phyloP scores from a whole-genome alignment of 2,888 invertebrate species.

The Troides helena region DNA sequence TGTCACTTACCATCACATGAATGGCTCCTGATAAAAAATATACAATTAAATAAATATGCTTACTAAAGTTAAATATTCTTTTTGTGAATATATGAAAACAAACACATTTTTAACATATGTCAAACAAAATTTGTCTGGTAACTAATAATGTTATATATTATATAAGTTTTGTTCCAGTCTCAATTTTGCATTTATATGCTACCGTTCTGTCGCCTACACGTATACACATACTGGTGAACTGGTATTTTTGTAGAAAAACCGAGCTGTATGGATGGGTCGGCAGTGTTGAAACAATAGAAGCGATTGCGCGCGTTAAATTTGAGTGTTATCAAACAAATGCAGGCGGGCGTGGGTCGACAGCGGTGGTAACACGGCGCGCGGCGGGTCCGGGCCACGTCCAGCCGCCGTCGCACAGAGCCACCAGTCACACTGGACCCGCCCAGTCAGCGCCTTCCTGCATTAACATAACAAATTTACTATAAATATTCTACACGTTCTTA shows the following conservation, averaged over 20 bases:
- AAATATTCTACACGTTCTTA: not conserved
- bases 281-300: constrained; percentile 1
- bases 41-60: no score
- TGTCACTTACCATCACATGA: no score
- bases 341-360: constrained; percentile 58
- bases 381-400: constrained; percentile 73
- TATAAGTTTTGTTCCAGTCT: no score
- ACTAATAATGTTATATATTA: no score
- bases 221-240: no score
- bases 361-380: constrained; percentile 47
- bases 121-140: no score
- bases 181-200: no score
- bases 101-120: no score
- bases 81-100: no score
- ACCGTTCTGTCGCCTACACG: no score
- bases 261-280: not conserved
- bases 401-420: constrained; percentile 69
- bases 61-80: no score
- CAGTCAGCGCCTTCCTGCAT: constrained; percentile 64
- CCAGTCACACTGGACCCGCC: constrained; percentile 78
- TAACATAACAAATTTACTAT: not conserved
- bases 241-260: not conserved
- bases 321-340: constrained; percentile 56
- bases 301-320: not conserved
- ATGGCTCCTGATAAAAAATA: no score